Conservation (phyloP, 2,888 invertebrate species). For the Eupelmus urozonus region DNA sequence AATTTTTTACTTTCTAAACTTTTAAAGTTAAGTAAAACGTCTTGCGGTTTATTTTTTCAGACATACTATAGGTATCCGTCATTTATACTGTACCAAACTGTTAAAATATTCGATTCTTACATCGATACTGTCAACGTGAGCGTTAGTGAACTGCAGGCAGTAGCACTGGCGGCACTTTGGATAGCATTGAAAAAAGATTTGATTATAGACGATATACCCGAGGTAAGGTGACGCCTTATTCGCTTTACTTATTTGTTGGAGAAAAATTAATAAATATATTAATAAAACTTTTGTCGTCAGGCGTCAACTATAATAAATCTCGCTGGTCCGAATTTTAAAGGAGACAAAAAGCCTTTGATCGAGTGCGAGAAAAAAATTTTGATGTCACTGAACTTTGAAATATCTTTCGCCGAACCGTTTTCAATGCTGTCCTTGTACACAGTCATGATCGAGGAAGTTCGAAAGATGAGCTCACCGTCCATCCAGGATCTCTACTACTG, state of each 20-base stretch:
- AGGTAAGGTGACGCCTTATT: slow-evolving; percentile 30
- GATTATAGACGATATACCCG: slow-evolving; percentile 62
- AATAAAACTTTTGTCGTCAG: slow-evolving; percentile 54
- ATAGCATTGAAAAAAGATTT: slow-evolving; percentile 67
- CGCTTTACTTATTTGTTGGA: no score
- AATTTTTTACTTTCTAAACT: not conserved
- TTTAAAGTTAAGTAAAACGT: no score
- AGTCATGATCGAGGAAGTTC: slow-evolving; percentile 31
- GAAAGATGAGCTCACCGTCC: not conserved
- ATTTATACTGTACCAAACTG: slow-evolving; percentile 66
- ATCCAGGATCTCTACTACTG: slow-evolving; percentile 60
- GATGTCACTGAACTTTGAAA: slow-evolving; percentile 63
- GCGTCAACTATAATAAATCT: slow-evolving; percentile 62
- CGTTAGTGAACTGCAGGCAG: slow-evolving; percentile 62
- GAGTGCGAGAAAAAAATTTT: slow-evolving; percentile 66
- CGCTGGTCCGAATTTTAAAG: slow-evolving; percentile 48
- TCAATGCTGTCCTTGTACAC: slow-evolving; percentile 61
- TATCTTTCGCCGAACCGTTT: slow-evolving; percentile 67
- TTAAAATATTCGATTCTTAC: slow-evolving; percentile 67
- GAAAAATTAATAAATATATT: not conserved
- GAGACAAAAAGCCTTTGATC: slow-evolving; percentile 51
- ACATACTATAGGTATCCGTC: slow-evolving; percentile 63
- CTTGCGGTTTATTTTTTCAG: slow-evolving; percentile 61
- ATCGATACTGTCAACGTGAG: slow-evolving; percentile 62
- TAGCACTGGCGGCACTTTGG: slow-evolving; percentile 68